A percentile compares a stretch with the other conserved stretches of the same genome.
Conservation (phyloP, 1,140 invertebrate species). For the Saccostrea glomerata region DNA sequence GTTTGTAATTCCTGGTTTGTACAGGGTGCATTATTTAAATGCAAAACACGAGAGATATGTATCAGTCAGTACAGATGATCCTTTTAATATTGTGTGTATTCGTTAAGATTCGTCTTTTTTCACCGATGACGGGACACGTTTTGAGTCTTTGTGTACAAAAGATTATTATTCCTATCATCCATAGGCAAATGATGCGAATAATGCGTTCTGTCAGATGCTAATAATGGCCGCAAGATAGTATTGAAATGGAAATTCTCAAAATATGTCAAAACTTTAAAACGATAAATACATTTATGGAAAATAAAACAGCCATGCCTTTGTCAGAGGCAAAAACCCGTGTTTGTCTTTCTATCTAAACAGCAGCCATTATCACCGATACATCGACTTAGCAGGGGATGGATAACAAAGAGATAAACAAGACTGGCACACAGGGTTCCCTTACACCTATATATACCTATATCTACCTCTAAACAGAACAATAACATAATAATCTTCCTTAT, state of each 20-base stretch:
- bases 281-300: conserved; percentile 9
- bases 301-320: not conserved
- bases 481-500: not conserved
- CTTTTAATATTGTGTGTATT: conserved; percentile 16
- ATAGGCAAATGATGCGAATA: conserved; percentile 31
- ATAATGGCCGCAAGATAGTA: not conserved
- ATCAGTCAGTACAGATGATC: not conserved
- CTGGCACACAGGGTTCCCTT: not conserved
- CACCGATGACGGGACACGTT: conserved; percentile 10
- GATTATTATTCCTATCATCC: conserved; percentile 20
- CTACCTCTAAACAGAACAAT: not conserved
- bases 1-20: conserved; percentile 12
- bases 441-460: not conserved
- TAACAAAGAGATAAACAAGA: not conserved
- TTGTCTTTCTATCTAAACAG: not conserved
- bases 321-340: not conserved
- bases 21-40: conserved; percentile 25
- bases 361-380: not conserved
- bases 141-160: not conserved
- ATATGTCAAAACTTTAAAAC: not conserved
- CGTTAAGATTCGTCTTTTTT: conserved; percentile 10
- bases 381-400: not conserved
- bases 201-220: conserved; percentile 16
- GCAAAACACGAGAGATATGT: conserved; percentile 8
- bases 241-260: conserved; percentile 19